Conservation (phyloP, 2,797 vertebrate species). For the Coccyzus lansbergi region DNA sequence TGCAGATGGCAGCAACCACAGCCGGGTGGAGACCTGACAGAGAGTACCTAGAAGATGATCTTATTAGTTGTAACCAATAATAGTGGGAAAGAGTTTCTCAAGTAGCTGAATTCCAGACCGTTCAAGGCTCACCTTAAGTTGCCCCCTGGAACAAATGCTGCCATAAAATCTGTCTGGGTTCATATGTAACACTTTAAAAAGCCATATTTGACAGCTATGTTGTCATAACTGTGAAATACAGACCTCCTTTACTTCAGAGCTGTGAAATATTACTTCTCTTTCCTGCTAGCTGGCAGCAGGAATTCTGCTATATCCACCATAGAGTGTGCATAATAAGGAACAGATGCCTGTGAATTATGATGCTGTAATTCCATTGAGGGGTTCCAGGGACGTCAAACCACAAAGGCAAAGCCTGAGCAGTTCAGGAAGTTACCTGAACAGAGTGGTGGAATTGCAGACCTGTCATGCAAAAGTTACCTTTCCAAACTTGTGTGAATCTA, state of each 20-base stretch:
- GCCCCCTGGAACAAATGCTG: slow-evolving; percentile 32
- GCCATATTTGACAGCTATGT: slow-evolving; percentile 34
- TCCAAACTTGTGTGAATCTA: not conserved
- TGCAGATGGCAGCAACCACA: not conserved
- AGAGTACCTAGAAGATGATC: not conserved
- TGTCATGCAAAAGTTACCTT: not conserved
- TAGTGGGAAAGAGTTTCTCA: not conserved
- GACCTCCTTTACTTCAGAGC: slow-evolving; percentile 25
- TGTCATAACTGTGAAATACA: slow-evolving; percentile 38
- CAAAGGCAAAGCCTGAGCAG: not conserved
- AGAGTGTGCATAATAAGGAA: not conserved
- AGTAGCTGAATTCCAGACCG: not conserved
- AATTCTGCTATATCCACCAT: slow-evolving; percentile 4
- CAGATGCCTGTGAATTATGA: slow-evolving; percentile 29
- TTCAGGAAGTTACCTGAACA: not conserved
- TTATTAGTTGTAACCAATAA: not conserved
- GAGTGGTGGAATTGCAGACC: not conserved
- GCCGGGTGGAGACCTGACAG: not conserved
- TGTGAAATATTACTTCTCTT: slow-evolving; percentile 23
- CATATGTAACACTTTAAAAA: slow-evolving; percentile 16
- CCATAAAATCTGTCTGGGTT: slow-evolving; percentile 39
- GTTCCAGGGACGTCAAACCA: slow-evolving; percentile 29
- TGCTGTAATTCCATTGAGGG: slow-evolving; percentile 4
- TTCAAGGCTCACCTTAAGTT: slow-evolving; percentile 20
- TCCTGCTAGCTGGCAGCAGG: slow-evolving; percentile 33